Conservation (phyloP, 23 tunicate genomes). For the Halocynthia roretzi region DNA sequence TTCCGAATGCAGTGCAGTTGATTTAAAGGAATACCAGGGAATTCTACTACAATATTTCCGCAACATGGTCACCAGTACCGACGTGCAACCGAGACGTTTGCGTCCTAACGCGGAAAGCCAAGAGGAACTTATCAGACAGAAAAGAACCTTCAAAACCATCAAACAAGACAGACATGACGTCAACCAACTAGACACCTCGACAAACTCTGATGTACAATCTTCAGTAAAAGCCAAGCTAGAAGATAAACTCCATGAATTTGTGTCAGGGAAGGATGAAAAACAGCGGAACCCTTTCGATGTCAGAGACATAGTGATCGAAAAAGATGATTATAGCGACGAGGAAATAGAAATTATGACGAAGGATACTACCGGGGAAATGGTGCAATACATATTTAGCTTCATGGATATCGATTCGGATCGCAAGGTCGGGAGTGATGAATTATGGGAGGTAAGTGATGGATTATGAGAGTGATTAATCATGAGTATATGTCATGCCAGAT, state of each 20-base stretch:
- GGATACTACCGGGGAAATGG: constrained; percentile 54
- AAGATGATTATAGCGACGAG: not conserved
- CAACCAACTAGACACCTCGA: not conserved
- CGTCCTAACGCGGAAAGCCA: not conserved
- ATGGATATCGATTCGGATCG: constrained; percentile 59
- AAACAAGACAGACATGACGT: too few species aligned
- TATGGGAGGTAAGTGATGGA: constrained; percentile 40
- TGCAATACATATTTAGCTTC: constrained; percentile 41
- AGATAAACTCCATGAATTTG: not conserved
- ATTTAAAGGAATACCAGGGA: not conserved
- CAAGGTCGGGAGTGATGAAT: constrained; percentile 65
- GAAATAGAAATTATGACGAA: constrained; percentile 55
- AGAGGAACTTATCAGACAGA: not conserved
- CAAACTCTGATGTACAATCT: not conserved
- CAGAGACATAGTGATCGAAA: not conserved
- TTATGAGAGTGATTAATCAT: not conserved
- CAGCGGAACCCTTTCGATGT: not conserved
- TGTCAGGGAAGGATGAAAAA: not conserved
- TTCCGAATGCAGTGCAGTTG: not conserved
- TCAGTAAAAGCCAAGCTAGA: not conserved
- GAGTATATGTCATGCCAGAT: not conserved
- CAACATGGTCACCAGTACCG: not conserved
- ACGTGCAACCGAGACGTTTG: not conserved
- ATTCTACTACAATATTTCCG: constrained; percentile 1
- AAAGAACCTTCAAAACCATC: not conserved